Percentiles rank a stretch among this genome's conserved stretches.
phyloP scores from a whole-genome alignment of 2,797 vertebrate species.

The Falco peregrinus region DNA sequence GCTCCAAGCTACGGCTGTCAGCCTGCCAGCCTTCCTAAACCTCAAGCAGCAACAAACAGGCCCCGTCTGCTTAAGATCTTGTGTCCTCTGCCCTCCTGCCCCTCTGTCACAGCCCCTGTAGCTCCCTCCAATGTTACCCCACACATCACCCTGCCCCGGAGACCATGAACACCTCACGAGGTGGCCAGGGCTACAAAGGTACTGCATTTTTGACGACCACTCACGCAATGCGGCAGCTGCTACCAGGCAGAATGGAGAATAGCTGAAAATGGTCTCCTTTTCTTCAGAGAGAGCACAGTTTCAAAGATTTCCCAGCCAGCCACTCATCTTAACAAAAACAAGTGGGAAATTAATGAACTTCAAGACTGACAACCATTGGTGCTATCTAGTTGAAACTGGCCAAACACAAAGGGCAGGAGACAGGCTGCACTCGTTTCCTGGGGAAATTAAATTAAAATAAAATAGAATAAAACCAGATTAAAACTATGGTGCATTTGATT shows the following conservation, averaged over 20 bases:
- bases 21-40: not conserved
- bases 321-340: not conserved
- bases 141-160: not conserved
- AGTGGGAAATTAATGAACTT: not conserved
- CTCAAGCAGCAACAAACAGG: not conserved
- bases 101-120: not conserved
- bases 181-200: not conserved
- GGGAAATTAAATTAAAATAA: not conserved
- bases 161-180: accelerated
- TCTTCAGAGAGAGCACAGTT: not conserved
- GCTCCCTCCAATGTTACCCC: not conserved
- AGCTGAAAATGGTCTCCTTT: not conserved
- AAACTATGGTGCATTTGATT: not conserved
- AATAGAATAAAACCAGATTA: not conserved
- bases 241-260: not conserved
- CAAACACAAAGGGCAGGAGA: not conserved
- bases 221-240: not conserved
- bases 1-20: not conserved
- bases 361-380: not conserved
- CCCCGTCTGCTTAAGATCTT: not conserved
- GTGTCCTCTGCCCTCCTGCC: not conserved
- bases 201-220: not conserved
- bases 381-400: not conserved
- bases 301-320: not conserved
- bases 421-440: not conserved